A percentile compares a stretch with the other conserved stretches of the same genome.
Conservation (phyloP, 2,797 vertebrate genomes). For the Hybognathus amarus region DNA sequence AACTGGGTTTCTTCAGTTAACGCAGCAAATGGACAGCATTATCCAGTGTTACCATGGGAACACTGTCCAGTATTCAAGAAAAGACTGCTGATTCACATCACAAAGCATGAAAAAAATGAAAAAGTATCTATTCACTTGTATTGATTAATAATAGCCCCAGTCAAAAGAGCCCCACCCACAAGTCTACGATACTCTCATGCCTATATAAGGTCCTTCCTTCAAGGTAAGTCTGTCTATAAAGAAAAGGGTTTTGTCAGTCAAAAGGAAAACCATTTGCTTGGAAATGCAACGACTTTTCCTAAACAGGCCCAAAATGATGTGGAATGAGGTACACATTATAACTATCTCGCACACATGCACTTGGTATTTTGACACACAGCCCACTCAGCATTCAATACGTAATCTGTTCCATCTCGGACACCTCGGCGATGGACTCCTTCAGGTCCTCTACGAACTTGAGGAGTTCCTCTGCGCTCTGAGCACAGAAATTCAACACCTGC, state of each 20-base stretch:
- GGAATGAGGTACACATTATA: background rate
- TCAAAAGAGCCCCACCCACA: background rate
- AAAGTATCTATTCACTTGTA: background rate
- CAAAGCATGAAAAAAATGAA: background rate
- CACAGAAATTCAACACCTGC: slow-evolving; percentile 95
- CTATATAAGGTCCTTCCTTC: background rate
- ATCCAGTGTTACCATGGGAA: slow-evolving; percentile 21
- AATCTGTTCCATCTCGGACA: slow-evolving; percentile 99
- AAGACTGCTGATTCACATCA: slow-evolving; percentile 12
- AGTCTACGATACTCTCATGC: background rate
- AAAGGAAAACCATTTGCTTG: background rate
- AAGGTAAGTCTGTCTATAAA: background rate
- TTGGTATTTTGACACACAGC: background rate
- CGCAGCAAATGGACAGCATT: background rate
- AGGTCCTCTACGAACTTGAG: slow-evolving; percentile 98
- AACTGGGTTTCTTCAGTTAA: background rate
- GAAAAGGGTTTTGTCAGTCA: background rate
- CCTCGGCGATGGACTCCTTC: slow-evolving; percentile 97
- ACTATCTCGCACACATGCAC: background rate
- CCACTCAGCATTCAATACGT: slow-evolving; percentile 94
- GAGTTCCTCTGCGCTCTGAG: slow-evolving; percentile 93
- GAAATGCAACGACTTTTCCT: background rate
- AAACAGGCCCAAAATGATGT: background rate
- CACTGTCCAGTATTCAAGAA: background rate
- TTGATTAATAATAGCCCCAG: background rate